These are phyloP conservation scores for Burhinus bistriatus DNA, from an alignment of 2,113 vertebrate genomes.

Conservation along the genomic window DNA sequence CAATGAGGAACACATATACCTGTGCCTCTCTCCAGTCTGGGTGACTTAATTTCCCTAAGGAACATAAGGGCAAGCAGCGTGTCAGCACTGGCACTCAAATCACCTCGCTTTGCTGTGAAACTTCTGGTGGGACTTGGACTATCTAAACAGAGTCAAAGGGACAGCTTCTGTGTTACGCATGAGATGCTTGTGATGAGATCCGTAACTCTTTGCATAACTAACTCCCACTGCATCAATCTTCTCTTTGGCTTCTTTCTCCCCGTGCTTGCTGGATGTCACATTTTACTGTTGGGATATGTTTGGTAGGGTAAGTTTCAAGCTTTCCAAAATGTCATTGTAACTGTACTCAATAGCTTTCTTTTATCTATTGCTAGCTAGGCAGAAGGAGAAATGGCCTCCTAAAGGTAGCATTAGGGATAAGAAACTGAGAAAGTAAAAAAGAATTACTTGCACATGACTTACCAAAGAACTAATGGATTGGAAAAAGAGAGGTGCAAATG, in stretches of 20 bases:
- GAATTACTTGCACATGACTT: not conserved
- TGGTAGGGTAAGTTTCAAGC: not conserved
- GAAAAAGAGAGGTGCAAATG: not conserved
- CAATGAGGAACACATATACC: not conserved
- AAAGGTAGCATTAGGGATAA: not conserved
- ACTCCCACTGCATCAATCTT: not conserved
- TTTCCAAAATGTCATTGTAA: not conserved
- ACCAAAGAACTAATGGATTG: not conserved
- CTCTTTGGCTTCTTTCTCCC: not conserved
- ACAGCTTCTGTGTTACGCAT: not conserved
- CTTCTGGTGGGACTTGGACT: not conserved
- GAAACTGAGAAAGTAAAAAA: not conserved
- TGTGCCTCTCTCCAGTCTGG: not conserved
- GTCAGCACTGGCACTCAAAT: not conserved
- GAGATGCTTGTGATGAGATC: not conserved
- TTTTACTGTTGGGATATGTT: not conserved
- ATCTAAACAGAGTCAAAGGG: not conserved
- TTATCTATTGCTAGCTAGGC: not conserved
- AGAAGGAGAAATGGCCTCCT: not conserved
- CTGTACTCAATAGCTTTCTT: not conserved
- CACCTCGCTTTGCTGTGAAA: not conserved
- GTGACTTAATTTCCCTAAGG: not conserved
- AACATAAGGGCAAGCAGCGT: rapidly evolving
- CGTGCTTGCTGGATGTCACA: not conserved
- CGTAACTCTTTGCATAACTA: not conserved